Conservation (phyloP, 2,113 vertebrate species). For the Hucho hucho region DNA sequence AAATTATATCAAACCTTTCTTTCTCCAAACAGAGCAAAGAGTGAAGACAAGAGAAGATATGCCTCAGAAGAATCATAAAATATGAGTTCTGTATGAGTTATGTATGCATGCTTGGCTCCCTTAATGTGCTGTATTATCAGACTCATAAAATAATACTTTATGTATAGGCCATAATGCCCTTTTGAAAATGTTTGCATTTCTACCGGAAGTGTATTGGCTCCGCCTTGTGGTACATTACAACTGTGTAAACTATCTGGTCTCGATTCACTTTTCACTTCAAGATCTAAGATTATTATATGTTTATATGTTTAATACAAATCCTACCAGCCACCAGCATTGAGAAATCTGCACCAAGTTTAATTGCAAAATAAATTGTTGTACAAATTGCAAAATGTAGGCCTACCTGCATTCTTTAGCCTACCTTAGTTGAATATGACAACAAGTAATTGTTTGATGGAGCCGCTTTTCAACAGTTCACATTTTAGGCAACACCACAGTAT, state of each 20-base stretch:
- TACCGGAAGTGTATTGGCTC: background rate
- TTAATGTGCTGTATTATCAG: background rate
- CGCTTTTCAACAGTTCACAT: too few relatives aligned
- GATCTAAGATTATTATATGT: background rate
- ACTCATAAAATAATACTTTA: background rate
- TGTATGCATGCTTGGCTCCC: background rate
- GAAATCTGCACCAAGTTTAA: too few relatives aligned
- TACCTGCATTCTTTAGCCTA: too few relatives aligned
- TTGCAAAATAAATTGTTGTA: background rate
- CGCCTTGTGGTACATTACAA: background rate
- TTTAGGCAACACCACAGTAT: too few relatives aligned
- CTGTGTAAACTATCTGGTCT: background rate
- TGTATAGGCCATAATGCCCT: background rate
- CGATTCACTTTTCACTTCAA: background rate
- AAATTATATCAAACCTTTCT: background rate
- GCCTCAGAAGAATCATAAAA: background rate
- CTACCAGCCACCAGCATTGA: too few relatives aligned
- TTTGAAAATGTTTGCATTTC: background rate
- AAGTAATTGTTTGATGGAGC: too few relatives aligned
- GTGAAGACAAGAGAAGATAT: conserved; percentile 66
- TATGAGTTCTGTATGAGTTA: background rate
- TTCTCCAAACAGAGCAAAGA: conserved; percentile 51
- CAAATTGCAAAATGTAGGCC: too few relatives aligned
- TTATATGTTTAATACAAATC: background rate
- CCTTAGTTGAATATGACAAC: too few relatives aligned